Conservation (phyloP, 2,113 vertebrate species). For the Cynopterus brachyotis region DNA sequence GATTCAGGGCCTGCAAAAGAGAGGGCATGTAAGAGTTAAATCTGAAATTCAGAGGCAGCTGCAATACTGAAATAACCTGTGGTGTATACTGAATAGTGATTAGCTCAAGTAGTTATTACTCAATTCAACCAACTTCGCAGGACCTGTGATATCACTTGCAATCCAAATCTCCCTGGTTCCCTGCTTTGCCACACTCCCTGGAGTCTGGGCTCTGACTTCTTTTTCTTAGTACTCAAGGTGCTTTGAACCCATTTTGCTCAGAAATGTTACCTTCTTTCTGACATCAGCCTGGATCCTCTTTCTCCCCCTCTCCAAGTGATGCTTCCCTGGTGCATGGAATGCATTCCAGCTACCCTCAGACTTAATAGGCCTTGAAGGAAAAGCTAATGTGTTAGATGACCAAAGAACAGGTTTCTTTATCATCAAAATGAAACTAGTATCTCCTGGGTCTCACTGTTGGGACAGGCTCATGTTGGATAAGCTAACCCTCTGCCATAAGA, state of each 20-base stretch:
- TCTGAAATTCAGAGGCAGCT: not conserved
- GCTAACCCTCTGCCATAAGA: accelerated
- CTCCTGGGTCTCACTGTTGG: not conserved
- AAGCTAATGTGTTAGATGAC: not conserved
- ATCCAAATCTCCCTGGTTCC: not conserved
- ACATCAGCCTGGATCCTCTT: not conserved
- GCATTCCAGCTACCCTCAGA: not conserved
- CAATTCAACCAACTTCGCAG: not conserved
- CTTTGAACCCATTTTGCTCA: not conserved
- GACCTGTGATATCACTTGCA: not conserved
- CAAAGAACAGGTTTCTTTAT: not conserved
- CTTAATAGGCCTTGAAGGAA: not conserved
- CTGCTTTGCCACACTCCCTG: not conserved
- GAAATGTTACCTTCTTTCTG: not conserved
- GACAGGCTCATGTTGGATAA: not conserved
- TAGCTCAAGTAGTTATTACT: not conserved
- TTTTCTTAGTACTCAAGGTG: not conserved
- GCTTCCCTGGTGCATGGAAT: not conserved
- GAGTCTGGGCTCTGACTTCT: not conserved
- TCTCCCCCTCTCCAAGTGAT: not conserved
- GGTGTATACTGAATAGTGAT: not conserved
- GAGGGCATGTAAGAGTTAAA: not conserved
- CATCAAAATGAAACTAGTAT: not conserved
- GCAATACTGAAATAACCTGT: not conserved
- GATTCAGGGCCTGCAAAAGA: not conserved